Conservation (phyloP, 2,888 invertebrate genomes). For the Caenorhabditis sp. region DNA sequence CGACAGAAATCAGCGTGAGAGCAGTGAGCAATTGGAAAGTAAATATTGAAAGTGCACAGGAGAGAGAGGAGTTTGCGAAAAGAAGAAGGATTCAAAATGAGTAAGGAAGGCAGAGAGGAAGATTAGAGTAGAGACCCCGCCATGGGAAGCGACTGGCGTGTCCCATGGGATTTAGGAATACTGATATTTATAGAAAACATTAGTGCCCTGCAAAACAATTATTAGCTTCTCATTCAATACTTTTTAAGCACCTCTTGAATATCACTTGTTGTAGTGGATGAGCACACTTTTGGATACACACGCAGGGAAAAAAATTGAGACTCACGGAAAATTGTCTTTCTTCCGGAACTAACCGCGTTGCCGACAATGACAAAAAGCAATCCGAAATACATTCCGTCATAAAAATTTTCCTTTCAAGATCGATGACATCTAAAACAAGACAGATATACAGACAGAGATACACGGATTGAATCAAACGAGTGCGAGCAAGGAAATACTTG, state of each 20-base stretch:
- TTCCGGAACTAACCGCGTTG: not conserved
- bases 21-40: not conserved
- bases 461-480: too few relatives aligned
- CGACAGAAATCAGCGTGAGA: too few relatives aligned
- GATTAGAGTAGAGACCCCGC: slow-evolving; percentile 36
- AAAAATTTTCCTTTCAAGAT: too few relatives aligned
- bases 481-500: not conserved
- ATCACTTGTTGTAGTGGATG: slow-evolving; percentile 3
- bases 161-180: slow-evolving; percentile 7
- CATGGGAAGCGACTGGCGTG: not conserved
- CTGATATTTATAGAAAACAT: not conserved
- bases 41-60: slow-evolving; percentile 1
- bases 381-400: not conserved
- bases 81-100: not conserved
- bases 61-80: not conserved
- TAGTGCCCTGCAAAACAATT: too few relatives aligned
- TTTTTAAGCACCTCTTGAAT: too few relatives aligned
- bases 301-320: not conserved
- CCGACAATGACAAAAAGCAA: not conserved
- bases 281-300: slow-evolving; percentile 32
- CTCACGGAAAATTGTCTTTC: slow-evolving; percentile 54
- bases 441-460: too few relatives aligned
- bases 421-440: too few relatives aligned
- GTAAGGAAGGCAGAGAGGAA: slow-evolving; percentile 3
- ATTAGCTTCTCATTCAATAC: not conserved